A percentile compares a stretch with the other conserved stretches of the same genome.
Conservation (phyloP, 2,888 invertebrate species). For the Iphiclides podalirius region DNA sequence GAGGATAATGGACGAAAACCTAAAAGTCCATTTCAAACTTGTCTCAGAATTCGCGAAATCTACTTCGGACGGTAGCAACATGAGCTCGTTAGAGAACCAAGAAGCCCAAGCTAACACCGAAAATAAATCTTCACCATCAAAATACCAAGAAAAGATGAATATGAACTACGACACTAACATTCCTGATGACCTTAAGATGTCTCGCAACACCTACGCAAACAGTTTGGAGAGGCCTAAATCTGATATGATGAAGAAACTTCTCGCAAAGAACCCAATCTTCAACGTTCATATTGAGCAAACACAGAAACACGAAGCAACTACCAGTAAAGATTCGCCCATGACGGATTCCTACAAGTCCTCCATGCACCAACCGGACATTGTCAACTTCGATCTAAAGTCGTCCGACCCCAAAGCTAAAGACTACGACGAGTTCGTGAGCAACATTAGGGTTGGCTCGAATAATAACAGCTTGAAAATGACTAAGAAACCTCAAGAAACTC, state of each 20-base stretch:
- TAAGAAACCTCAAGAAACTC: constrained; percentile 52
- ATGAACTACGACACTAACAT: constrained; percentile 80
- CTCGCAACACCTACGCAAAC: constrained; percentile 79
- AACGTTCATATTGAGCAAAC: constrained; percentile 69
- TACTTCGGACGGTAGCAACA: constrained; percentile 68
- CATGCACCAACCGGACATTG: constrained; percentile 73
- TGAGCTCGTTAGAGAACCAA: constrained; percentile 65
- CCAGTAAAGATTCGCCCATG: constrained; percentile 55
- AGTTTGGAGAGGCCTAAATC: constrained; percentile 83
- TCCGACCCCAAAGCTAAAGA: constrained; percentile 53
- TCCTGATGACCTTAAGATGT: constrained; percentile 83
- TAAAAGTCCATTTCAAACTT: constrained; percentile 71
- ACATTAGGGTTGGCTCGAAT: constrained; percentile 70
- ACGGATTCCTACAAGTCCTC: constrained; percentile 68
- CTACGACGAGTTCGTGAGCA: constrained; percentile 72
- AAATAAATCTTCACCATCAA: constrained; percentile 45
- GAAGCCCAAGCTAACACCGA: constrained; percentile 45
- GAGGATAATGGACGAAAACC: constrained; percentile 72
- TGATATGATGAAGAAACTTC: constrained; percentile 79
- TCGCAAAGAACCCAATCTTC: constrained; percentile 74
- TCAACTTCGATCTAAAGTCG: constrained; percentile 70
- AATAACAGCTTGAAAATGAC: constrained; percentile 64
- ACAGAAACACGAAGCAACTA: constrained; percentile 51
- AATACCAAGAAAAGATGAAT: constrained; percentile 66
- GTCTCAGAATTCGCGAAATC: constrained; percentile 74